A percentile compares a stretch with the other conserved stretches of the same genome.
phyloP scores from a whole-genome alignment of 2,888 invertebrate genomes.

The Ophioninae sp. region DNA sequence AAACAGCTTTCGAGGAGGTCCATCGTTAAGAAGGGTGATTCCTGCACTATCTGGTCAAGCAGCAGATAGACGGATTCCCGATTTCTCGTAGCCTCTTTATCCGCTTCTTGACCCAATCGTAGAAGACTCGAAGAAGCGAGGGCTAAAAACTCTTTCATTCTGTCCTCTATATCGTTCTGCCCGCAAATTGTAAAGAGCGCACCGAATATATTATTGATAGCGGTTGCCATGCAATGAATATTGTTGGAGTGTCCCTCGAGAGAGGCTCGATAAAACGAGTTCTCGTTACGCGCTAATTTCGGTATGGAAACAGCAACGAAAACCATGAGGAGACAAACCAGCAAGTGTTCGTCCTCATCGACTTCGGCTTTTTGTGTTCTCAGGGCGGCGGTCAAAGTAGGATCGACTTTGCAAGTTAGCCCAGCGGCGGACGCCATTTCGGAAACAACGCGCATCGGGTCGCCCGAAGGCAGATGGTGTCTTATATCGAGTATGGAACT shows the following conservation, averaged over 20 bases:
- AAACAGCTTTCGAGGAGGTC: conserved; percentile 99
- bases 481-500: conserved; percentile 97
- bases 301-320: conserved; percentile 99
- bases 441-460: conserved; percentile 94
- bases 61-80: conserved; percentile 98
- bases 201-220: conserved; percentile 97
- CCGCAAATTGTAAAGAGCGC: conserved; percentile 98
- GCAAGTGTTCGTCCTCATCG: conserved; percentile 95
- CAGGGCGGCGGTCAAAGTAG: conserved; percentile 94
- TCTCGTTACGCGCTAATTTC: conserved; percentile 94
- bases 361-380: conserved; percentile 93
- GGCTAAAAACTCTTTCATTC: conserved; percentile 97
- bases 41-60: conserved; percentile 98
- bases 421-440: conserved; percentile 99
- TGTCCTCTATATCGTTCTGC: conserved; percentile 97
- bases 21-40: conserved; percentile 99
- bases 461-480: conserved; percentile 94
- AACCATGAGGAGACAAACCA: conserved; percentile 98
- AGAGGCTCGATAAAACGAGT: conserved; percentile 93
- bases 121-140: conserved; percentile 97
- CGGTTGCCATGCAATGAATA: conserved; percentile 98
- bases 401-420: conserved; percentile 95
- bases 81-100: conserved; percentile 96
- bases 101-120: conserved; percentile 96
- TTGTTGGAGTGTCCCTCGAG: conserved; percentile 98